Evolutionary conservation across 2,888 invertebrate species (phyloP), one percentile per base, ranked within the genome.

Genomic region (Phengaris alcon): DNA sequence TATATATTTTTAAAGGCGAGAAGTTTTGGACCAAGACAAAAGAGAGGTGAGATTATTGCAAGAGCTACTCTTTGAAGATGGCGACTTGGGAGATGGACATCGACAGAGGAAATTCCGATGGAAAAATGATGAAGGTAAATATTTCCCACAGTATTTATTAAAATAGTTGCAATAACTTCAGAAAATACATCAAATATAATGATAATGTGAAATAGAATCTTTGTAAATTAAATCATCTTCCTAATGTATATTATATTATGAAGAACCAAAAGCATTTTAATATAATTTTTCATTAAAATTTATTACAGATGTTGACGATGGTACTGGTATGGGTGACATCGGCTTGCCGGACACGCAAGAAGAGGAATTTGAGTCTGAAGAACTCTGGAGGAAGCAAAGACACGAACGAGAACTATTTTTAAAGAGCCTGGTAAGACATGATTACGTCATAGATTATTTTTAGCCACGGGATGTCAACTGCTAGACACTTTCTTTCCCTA

Each of bases 1-100:
- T 22, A 22, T 22, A 35, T 77, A 12, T 59, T 44, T 1, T 48
- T 78, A 52, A 84, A 96, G 96, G 90, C 96, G 97, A 51, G 96
- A 96, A 83, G 91, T 98, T 77, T 88, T 98, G 74, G 98, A 98
- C 84, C 96, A 98, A 79, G 99, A 99, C 86, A 96, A 97, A 81
- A 94, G 97, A 44, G 97, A 98, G 86, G 95, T 99, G 22, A 94
- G 96, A 81, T 88, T 97, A 81, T 94, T 98, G 13, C 97, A 99
- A 85, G 98, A 99, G 84, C 90, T 97, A 85, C 93, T 98, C 51
- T 95, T 99, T 57, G 98, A 98, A 85, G 98, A 98, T 83, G 98
- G 97, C 0, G 98, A 99, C 82, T 95, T 97, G 80, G 97, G 97
- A 48, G 96, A 95, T 1, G 95, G 96, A 3, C 96, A 96, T 9